Base-by-base conservation (phyloP, 1,140 invertebrate genomes). In the Heterodera carotae region DNA sequence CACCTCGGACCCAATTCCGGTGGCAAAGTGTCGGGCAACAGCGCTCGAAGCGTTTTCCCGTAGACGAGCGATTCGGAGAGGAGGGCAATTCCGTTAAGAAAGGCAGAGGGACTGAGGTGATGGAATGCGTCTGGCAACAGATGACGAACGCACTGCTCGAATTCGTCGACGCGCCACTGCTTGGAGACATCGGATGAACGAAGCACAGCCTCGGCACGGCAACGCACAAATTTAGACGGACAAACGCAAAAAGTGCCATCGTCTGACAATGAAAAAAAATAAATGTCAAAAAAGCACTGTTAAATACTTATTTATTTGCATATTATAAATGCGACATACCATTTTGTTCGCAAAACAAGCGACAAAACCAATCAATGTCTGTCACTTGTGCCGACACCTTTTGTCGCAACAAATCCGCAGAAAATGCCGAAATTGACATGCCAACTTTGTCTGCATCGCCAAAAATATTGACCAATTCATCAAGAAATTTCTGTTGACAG, bases 31-130 rank as follows among this genome's bases (percentile, higher is more conserved):
- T 66, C 62, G 25, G 62, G 27, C 10, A 66, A 31, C n/a, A 66
- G 62, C 33, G 62, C 33, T 10, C 62, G 27, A 29, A 66, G 62
- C 7, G 62, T 66, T 29, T 34, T 29, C 25, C 62, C 62, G 62
- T 66, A 66, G n/a, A 66, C 62, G 27, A 66, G 62, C 62, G 62
- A 66, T 6, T 66, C 62, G 27, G 62, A 31, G 62, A 66, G 10
- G 27, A 66, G 33, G 62, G 27, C 27, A 7, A 66, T 29, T 66
- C 62, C 62, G 62, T 66, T 5, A 25, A 29, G 62, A 66, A 1
- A 27, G 62, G 25, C 62, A 18, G 15, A 53, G 15, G 48, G 2
- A 22, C 18, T 12, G 2, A 53, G 22, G 18, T n/a, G 48, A 10
- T 22, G 48, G 22, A 66, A 31, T 3, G 10, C 25, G 62, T 66